phyloP scores from a whole-genome alignment of 2,888 invertebrate genomes.

The Lissonota sp. region DNA sequence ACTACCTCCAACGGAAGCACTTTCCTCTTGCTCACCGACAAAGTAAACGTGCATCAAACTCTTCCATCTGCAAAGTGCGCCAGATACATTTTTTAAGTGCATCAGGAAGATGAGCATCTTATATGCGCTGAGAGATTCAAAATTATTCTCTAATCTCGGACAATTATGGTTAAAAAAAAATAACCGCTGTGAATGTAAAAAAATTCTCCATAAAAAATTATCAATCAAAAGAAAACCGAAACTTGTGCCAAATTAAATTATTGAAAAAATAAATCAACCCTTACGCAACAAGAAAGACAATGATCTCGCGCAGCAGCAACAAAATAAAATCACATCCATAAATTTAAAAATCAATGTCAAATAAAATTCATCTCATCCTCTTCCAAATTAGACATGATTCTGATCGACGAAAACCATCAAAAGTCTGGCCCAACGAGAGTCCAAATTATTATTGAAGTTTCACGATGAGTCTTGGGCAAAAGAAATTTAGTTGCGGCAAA shows the following conservation, averaged over 20 bases:
- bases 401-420: neutral
- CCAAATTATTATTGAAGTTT: slow-evolving; percentile 51
- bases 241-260: too few relatives aligned
- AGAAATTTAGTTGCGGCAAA: slow-evolving; percentile 1
- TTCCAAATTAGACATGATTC: too few relatives aligned
- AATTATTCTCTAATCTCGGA: slow-evolving; percentile 19
- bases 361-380: too few relatives aligned
- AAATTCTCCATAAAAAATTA: neutral
- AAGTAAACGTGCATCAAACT: too few relatives aligned
- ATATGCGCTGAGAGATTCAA: neutral
- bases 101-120: neutral
- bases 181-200: too few relatives aligned
- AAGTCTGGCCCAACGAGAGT: slow-evolving; percentile 14
- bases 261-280: too few relatives aligned
- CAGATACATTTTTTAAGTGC: neutral
- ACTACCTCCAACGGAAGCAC: slow-evolving; percentile 55
- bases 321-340: too few relatives aligned
- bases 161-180: slow-evolving; percentile 2
- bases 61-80: neutral
- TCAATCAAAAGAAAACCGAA: slow-evolving; percentile 35
- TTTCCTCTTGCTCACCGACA: slow-evolving; percentile 9
- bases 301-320: too few relatives aligned
- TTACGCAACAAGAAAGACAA: too few relatives aligned
- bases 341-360: neutral
- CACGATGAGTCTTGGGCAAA: slow-evolving; percentile 33